Evolutionary conservation across 2,113 vertebrate species (phyloP), one percentile per base, ranked within the genome.

Genomic region (Aldabrachelys gigantea): DNA sequence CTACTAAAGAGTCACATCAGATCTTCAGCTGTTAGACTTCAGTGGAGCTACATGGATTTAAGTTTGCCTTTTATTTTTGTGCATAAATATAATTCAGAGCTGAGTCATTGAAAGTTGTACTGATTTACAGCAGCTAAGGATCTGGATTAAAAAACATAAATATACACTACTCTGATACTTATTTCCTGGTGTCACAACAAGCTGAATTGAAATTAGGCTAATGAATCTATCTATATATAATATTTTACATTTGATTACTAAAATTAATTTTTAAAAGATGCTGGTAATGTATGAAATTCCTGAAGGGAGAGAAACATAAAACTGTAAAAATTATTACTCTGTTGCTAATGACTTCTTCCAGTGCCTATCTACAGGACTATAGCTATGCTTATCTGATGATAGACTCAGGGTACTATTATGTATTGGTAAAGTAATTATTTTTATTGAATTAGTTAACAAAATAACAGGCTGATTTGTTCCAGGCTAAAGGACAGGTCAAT

Each of bases 401-500:
- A 69, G n/a, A 83, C 2, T 31, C 52, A 84, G 3, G 27, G 62
- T 79, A 44, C 10, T 85, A 54, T 50, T 49, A 91, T 2, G 4
- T 50, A 65, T 24, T 49, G 31, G n/a, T 79, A 88, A 95, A 69
- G 38, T 4, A 87, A 92, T 94, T 85, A 89, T 69, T 96, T 97
- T 72, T 90, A 94, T 89, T 92, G 47, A 95, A 93, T 31, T 89
- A 47, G 82, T 65, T 84, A 82, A 89, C 59, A 84, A 91, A 90
- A 91, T 52, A 94, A 89, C 2, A 4, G 9, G 12, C n/a, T 82
- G 49, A 3, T 93, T 95, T 96, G 50, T 92, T 93, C 17, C 76
- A 80, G 13, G 90, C 50, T 89, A 90, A 92, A 88, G 4, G 52
- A 59, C 47, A 59, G 62, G 19, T 65, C 65, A 80, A 86, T 96